These are phyloP conservation scores for Ophion slaviceki DNA, from an alignment of 2,888 invertebrate genomes.

Conservation along the genomic window DNA sequence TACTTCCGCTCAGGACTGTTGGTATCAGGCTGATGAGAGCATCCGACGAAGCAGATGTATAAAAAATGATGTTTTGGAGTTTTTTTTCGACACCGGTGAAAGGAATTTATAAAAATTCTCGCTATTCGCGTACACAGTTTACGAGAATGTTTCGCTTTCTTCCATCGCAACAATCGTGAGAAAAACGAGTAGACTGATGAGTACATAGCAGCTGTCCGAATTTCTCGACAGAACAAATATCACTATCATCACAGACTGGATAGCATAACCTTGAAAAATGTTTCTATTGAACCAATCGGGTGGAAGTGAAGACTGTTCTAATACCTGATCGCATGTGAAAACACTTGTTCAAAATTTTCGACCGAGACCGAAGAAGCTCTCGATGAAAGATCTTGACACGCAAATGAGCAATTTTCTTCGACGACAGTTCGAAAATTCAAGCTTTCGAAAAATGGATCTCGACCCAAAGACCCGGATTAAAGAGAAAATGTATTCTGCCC, in stretches of 20 bases:
- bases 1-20: neutral
- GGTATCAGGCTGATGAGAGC: neutral
- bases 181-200: neutral
- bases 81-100: neutral
- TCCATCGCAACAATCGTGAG: conserved; percentile 1
- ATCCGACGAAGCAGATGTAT: neutral
- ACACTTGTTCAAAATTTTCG: neutral
- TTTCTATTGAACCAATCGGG: neutral
- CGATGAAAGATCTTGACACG: neutral
- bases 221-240: conserved; percentile 51
- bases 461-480: neutral
- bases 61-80: conserved; percentile 6
- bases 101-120: neutral
- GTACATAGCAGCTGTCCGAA: conserved; percentile 31
- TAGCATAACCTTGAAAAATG: conserved; percentile 15
- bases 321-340: neutral
- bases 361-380: neutral
- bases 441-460: neutral
- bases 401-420: neutral
- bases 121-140: neutral
- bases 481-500: neutral
- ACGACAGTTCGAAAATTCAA: neutral
- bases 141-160: neutral
- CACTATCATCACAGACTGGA: conserved; percentile 14
- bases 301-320: neutral